phyloP scores from a whole-genome alignment of 2,888 invertebrate species.

The Spodoptera picta region DNA sequence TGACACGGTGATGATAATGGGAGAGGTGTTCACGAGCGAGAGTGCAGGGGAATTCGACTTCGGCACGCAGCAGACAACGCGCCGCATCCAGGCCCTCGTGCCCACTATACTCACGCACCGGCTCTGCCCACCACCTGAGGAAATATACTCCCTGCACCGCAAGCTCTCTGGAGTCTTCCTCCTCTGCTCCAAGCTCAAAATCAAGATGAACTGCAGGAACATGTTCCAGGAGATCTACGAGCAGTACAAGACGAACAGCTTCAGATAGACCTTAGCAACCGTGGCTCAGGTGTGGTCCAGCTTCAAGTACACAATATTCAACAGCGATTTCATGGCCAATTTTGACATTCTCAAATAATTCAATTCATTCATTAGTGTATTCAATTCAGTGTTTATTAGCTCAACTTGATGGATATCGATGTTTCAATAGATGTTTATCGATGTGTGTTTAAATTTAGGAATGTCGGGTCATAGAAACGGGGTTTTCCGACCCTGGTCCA shows the following conservation, averaged over 20 bases:
- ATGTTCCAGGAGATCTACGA: conserved; percentile 94
- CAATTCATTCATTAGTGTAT: no score
- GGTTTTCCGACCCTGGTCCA: background rate
- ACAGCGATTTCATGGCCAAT: conserved; percentile 15
- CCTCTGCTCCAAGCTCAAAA: conserved; percentile 95
- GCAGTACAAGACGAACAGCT: conserved; percentile 86
- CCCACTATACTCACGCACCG: conserved; percentile 98
- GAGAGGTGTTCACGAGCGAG: conserved; percentile 95
- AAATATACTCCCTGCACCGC: conserved; percentile 98
- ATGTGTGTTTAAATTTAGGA: conserved; percentile 18
- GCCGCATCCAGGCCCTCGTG: conserved; percentile 94
- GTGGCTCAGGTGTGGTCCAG: conserved; percentile 39
- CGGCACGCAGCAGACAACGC: conserved; percentile 93
- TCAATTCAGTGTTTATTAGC: background rate
- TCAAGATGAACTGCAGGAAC: conserved; percentile 94
- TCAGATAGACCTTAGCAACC: conserved; percentile 35
- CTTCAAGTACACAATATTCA: conserved; percentile 26
- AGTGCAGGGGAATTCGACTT: conserved; percentile 95
- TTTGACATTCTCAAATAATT: conserved; percentile 24
- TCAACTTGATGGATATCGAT: no score
- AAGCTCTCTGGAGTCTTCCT: conserved; percentile 98
- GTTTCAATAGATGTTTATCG: conserved; percentile 1
- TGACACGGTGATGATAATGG: conserved; percentile 98
- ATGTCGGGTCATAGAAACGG: conserved; percentile 28
- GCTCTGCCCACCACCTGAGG: conserved; percentile 98